phyloP scores from a whole-genome alignment of 1,140 invertebrate species.

The Oppia nitens region DNA sequence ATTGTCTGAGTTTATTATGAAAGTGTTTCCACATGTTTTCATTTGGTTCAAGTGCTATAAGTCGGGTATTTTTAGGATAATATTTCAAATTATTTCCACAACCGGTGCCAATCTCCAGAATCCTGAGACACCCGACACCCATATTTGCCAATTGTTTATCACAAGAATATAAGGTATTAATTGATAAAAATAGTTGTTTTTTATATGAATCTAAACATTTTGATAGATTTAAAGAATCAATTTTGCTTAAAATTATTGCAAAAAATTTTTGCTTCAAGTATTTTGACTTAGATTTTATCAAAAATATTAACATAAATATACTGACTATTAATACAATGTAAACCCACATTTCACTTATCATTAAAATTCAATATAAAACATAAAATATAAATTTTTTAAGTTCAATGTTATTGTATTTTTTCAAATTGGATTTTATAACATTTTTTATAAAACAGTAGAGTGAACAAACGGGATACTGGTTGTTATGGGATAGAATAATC shows the following conservation, averaged over 20 bases:
- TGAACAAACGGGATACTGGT: too few relatives aligned
- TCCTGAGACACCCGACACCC: not conserved
- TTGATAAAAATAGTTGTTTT: not conserved
- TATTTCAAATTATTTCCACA: slow-evolving; percentile 15
- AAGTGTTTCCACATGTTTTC: slow-evolving; percentile 10
- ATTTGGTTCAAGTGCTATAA: slow-evolving; percentile 16
- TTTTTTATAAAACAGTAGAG: too few relatives aligned
- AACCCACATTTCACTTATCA: too few relatives aligned
- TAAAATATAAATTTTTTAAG: too few relatives aligned
- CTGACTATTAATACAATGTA: too few relatives aligned
- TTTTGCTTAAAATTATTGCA: not conserved
- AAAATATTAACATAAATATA: too few relatives aligned
- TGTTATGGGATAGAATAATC: too few relatives aligned
- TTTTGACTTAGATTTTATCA: not conserved
- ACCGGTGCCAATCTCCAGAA: slow-evolving; percentile 20
- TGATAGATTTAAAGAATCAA: not conserved
- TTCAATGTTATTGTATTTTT: too few relatives aligned
- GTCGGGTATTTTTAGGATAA: slow-evolving; percentile 11
- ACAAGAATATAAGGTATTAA: not conserved
- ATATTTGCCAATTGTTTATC: not conserved
- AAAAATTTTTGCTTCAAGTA: not conserved
- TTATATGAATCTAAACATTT: not conserved
- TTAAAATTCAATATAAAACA: too few relatives aligned
- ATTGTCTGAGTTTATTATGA: not conserved
- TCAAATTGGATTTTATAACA: too few relatives aligned